Evolutionary conservation across 2,113 vertebrate genomes (phyloP).

Genomic region (Crotalus tigris): DNA sequence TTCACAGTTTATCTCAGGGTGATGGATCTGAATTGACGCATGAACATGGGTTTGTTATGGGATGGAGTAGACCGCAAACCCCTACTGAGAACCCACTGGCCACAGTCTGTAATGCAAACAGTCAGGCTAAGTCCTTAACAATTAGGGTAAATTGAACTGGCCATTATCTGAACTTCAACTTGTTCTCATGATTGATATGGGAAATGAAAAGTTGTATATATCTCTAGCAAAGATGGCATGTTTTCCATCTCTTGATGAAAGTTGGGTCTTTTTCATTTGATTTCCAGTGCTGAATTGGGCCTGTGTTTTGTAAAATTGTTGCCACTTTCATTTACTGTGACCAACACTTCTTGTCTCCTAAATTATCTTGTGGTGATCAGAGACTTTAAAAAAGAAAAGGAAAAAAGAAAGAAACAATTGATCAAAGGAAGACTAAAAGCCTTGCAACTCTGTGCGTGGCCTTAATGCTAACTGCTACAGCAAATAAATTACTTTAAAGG

Average conservation of each 20-base stretch:
- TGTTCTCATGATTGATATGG: constrained; percentile 97
- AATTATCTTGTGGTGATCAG: constrained; percentile 1
- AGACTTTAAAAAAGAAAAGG: neutral
- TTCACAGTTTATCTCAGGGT: constrained; percentile 92
- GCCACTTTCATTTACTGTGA: constrained; percentile 50
- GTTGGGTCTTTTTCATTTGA: constrained; percentile 47
- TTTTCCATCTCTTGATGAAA: constrained; percentile 44
- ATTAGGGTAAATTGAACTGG: constrained; percentile 88
- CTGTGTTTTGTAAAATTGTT: constrained; percentile 18
- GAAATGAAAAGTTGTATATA: constrained; percentile 85
- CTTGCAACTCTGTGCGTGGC: neutral
- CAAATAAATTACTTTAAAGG: neutral
- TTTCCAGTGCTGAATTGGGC: constrained; percentile 1
- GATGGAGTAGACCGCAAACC: constrained; percentile 83
- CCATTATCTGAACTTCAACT: constrained; percentile 84
- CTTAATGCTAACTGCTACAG: neutral
- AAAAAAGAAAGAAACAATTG: neutral
- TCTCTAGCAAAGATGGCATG: constrained; percentile 51
- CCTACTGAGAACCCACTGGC: constrained; percentile 89
- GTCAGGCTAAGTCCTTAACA: constrained; percentile 83
- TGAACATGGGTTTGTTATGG: constrained; percentile 93
- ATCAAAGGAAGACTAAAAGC: neutral
- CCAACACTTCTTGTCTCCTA: neutral
- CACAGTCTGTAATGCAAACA: constrained; percentile 79
- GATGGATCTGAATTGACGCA: constrained; percentile 98